Evolutionary conservation across 2,888 invertebrate species (phyloP).

Genomic region (Drosophila pegasa): DNA sequence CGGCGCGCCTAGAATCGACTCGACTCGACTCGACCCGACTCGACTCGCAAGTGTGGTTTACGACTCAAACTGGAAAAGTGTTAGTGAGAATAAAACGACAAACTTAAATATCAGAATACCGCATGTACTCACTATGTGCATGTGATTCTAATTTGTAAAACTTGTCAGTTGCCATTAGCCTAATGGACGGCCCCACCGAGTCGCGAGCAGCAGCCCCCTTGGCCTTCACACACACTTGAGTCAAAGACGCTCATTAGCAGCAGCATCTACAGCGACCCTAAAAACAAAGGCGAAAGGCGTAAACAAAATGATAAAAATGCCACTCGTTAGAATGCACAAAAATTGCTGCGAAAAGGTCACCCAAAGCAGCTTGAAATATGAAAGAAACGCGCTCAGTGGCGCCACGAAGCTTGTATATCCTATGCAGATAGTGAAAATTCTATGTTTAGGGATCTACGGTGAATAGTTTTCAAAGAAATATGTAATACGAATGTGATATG

Average conservation of each 20-base stretch:
- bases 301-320: constrained; percentile 47
- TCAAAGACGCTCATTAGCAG: constrained; percentile 48
- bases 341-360: constrained; percentile 24
- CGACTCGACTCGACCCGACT: constrained; percentile 8
- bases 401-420: neutral
- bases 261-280: constrained; percentile 18
- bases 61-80: neutral
- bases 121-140: constrained; percentile 9
- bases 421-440: neutral
- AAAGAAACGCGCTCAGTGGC: neutral
- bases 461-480: too few relatives aligned
- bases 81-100: neutral
- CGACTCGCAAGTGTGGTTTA: constrained; percentile 33
- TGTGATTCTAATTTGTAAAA: constrained; percentile 50
- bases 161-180: constrained; percentile 47
- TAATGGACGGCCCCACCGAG: constrained; percentile 43
- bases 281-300: constrained; percentile 39
- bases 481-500: too few relatives aligned
- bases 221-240: constrained; percentile 46
- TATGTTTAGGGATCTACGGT: too few relatives aligned
- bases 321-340: constrained; percentile 43
- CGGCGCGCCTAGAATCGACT: constrained; percentile 13
- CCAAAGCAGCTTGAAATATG: neutral
- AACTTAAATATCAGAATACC: constrained; percentile 17
- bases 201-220: constrained; percentile 30